Percentiles rank a stretch among this genome's conserved stretches.
phyloP scores from a whole-genome alignment of 2,113 vertebrate species.

The Terrapene triunguis region DNA sequence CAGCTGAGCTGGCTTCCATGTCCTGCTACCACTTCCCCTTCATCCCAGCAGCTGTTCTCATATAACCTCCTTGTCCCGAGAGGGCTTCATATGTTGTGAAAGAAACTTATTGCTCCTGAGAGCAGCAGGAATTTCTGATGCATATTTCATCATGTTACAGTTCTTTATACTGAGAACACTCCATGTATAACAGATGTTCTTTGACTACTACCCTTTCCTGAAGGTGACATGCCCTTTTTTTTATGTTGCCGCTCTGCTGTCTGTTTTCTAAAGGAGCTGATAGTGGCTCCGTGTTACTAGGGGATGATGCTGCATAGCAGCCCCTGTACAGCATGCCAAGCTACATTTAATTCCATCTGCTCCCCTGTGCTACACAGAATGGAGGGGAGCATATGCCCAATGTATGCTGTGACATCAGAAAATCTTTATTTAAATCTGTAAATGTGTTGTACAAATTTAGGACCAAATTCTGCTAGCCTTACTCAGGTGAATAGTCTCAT shows the following conservation, averaged over 20 bases:
- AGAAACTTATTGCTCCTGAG: constrained; percentile 59
- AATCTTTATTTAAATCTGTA: constrained; percentile 26
- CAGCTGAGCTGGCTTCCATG: constrained; percentile 51
- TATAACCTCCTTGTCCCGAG: constrained; percentile 54
- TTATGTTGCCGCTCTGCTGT: constrained; percentile 57
- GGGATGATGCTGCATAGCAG: constrained; percentile 42
- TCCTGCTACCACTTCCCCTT: constrained; percentile 33
- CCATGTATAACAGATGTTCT: constrained; percentile 67
- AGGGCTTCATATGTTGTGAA: constrained; percentile 59
- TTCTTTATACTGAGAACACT: constrained; percentile 60
- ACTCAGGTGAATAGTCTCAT: neutral
- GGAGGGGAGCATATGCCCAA: constrained; percentile 41
- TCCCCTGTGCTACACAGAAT: constrained; percentile 39
- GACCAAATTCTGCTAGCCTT: neutral
- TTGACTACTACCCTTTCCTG: constrained; percentile 53
- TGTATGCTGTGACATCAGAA: neutral
- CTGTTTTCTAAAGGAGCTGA: constrained; percentile 9
- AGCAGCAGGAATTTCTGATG: constrained; percentile 61
- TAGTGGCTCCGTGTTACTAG: neutral
- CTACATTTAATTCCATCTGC: constrained; percentile 69
- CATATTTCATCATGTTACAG: constrained; percentile 64
- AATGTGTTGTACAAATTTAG: neutral
- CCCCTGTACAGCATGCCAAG: constrained; percentile 48
- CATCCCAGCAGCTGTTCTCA: constrained; percentile 57
- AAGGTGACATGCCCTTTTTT: constrained; percentile 69